Percentiles rank a stretch among this genome's conserved stretches.
phyloP scores from a whole-genome alignment of 1,140 invertebrate species.

The Papilio dardanus region DNA sequence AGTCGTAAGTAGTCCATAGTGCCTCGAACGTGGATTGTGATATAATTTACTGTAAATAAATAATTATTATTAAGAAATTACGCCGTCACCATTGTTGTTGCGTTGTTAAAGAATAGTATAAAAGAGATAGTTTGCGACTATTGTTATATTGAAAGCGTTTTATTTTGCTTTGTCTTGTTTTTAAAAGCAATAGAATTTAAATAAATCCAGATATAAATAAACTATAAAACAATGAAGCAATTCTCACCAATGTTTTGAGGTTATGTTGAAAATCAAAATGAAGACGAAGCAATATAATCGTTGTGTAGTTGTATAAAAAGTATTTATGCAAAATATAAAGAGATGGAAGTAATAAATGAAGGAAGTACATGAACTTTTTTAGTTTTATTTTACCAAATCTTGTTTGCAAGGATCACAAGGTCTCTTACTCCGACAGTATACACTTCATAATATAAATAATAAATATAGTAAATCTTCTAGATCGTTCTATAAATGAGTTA shows the following conservation, averaged over 20 bases:
- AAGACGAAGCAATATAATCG: slow-evolving; percentile 32
- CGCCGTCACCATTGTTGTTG: slow-evolving; percentile 40
- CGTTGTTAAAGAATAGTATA: slow-evolving; percentile 38
- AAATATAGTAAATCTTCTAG: no score
- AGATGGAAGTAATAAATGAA: slow-evolving; percentile 48
- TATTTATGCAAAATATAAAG: slow-evolving; percentile 46
- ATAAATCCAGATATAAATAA: not conserved
- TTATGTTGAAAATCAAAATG: slow-evolving; percentile 26
- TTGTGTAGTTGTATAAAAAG: slow-evolving; percentile 40
- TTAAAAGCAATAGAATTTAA: not conserved
- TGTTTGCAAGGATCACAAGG: no score
- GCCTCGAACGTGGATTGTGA: slow-evolving; percentile 52
- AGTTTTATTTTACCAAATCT: slow-evolving; percentile 37
- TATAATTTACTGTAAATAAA: slow-evolving; percentile 53
- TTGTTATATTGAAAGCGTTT: slow-evolving; percentile 30
- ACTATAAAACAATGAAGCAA: not conserved
- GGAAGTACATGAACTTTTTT: slow-evolving; percentile 43
- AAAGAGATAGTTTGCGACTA: slow-evolving; percentile 33
- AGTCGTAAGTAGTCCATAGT: slow-evolving; percentile 36
- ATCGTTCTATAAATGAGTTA: no score
- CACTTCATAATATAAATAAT: no score
- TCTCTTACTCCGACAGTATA: no score
- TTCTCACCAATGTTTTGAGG: not conserved
- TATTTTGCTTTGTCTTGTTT: slow-evolving; percentile 35
- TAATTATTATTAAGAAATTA: slow-evolving; percentile 34